Evolutionary conservation across 2,113 vertebrate species (phyloP).

Genomic region (Empidonax traillii): DNA sequence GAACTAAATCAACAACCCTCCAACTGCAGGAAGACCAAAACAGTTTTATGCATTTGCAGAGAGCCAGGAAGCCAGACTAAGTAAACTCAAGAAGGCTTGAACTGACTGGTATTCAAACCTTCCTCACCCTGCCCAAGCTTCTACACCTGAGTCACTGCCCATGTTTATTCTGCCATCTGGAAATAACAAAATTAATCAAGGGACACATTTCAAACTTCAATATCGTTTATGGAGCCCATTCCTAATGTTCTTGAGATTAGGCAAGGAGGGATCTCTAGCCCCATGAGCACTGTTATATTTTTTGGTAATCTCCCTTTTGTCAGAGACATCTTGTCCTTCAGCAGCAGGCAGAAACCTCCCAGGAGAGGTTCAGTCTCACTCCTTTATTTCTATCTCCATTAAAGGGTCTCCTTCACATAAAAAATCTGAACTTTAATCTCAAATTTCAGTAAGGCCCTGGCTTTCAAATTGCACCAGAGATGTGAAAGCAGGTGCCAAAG

Average conservation of each 20-base stretch:
- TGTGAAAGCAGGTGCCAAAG: not conserved
- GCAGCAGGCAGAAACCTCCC: not conserved
- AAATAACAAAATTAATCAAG: not conserved
- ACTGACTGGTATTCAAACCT: not conserved
- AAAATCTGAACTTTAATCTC: not conserved
- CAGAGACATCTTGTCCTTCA: not conserved
- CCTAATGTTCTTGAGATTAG: not conserved
- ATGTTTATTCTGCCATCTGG: not conserved
- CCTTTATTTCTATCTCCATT: not conserved
- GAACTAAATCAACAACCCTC: not conserved
- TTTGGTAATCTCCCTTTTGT: not conserved
- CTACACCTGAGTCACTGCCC: not conserved
- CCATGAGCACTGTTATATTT: rapidly evolving
- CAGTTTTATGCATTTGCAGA: not conserved
- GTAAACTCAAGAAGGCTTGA: not conserved
- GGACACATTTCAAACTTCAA: not conserved
- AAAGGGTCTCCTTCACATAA: not conserved
- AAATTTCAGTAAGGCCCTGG: not conserved
- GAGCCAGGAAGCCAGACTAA: not conserved
- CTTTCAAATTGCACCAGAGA: not conserved
- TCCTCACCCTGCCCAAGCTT: not conserved
- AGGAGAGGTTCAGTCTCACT: not conserved
- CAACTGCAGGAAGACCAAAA: not conserved
- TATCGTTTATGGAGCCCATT: not conserved
- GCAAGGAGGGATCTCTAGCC: not conserved